Evolutionary conservation across 2,113 vertebrate genomes (phyloP).

Genomic region (Planiliza haematocheilus): DNA sequence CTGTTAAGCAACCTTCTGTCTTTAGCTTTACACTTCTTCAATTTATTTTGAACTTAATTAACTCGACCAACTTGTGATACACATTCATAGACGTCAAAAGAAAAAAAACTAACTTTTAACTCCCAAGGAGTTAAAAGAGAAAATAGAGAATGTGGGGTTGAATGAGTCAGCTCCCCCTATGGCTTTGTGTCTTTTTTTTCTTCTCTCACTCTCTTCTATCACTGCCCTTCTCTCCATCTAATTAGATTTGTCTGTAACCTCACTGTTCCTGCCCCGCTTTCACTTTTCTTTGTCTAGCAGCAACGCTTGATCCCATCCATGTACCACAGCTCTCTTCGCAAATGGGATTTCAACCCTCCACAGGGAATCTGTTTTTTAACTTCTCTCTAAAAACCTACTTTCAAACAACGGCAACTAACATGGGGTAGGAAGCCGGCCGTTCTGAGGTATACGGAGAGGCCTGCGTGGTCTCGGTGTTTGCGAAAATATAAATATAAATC

Average conservation of each 20-base stretch:
- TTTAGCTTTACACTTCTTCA: not conserved
- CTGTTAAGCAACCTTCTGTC: constrained; percentile 60
- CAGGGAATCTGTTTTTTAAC: constrained; percentile 30
- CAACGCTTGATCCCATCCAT: constrained; percentile 58
- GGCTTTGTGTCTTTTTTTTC: constrained; percentile 25
- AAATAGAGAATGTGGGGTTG: constrained; percentile 36
- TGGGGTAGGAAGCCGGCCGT: constrained; percentile 19
- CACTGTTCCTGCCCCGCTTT: constrained; percentile 58
- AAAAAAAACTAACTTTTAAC: constrained; percentile 24
- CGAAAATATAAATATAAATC: constrained; percentile 19
- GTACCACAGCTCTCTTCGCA: constrained; percentile 51
- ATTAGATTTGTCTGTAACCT: constrained; percentile 76
- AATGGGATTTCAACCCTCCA: constrained; percentile 71
- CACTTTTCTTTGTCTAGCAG: constrained; percentile 64
- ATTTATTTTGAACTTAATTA: constrained; percentile 22
- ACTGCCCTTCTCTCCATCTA: constrained; percentile 63
- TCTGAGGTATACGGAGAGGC: constrained; percentile 32
- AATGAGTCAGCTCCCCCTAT: constrained; percentile 51
- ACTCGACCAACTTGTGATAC: constrained; percentile 43
- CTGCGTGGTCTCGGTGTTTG: constrained; percentile 24
- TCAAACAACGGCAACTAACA: constrained; percentile 45
- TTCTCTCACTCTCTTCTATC: constrained; percentile 32
- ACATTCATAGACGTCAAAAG: constrained; percentile 30
- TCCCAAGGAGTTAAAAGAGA: constrained; percentile 48
- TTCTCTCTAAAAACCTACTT: constrained; percentile 40